These are phyloP conservation scores for Rhagonycha fulva DNA, from an alignment of 2,888 invertebrate species.

Conservation along the genomic window DNA sequence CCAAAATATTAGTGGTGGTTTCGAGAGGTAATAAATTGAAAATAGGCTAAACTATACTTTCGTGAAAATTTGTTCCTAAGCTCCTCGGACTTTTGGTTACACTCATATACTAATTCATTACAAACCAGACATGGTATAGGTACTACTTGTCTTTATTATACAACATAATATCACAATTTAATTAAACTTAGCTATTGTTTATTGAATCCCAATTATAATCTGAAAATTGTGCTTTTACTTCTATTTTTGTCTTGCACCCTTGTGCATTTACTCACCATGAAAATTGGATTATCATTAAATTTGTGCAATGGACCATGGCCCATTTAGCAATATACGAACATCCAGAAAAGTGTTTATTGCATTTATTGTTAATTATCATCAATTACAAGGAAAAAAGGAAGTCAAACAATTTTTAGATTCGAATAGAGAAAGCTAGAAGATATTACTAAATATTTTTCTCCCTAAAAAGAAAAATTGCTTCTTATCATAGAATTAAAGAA, in stretches of 20 bases:
- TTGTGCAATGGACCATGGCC: background rate
- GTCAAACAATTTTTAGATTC: background rate
- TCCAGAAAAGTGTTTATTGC: background rate
- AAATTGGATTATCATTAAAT: background rate
- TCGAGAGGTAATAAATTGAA: background rate
- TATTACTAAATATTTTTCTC: too few species aligned
- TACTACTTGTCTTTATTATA: background rate
- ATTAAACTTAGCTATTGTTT: background rate
- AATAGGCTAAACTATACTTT: background rate
- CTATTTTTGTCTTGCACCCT: background rate
- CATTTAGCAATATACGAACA: background rate
- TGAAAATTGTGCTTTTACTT: background rate
- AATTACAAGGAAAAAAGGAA: background rate
- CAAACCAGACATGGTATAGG: background rate
- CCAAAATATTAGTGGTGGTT: background rate
- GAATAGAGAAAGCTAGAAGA: background rate
- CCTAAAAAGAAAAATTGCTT: too few species aligned
- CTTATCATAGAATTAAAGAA: too few species aligned
- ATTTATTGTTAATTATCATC: background rate
- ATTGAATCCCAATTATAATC: background rate
- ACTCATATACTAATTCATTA: background rate
- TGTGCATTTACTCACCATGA: background rate
- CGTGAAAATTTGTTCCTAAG: background rate
- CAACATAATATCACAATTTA: background rate
- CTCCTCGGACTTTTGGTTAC: background rate